A percentile compares a stretch with the other conserved stretches of the same genome.
phyloP scores from a whole-genome alignment of 2,113 vertebrate species.

The Thunnus thynnus region DNA sequence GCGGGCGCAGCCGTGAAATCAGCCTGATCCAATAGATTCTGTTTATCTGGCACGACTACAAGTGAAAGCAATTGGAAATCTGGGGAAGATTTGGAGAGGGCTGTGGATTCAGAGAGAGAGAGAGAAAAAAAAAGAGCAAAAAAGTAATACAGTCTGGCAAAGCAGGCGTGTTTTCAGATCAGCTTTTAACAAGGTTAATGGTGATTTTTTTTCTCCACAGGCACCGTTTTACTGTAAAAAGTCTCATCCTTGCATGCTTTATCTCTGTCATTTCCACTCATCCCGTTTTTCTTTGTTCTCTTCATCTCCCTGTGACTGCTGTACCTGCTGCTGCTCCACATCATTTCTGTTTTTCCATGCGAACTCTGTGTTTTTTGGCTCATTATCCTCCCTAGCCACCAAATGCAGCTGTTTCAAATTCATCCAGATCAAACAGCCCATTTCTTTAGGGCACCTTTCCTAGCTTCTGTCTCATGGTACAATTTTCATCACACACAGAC shows the following conservation, averaged over 20 bases:
- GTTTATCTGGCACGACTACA: constrained; percentile 85
- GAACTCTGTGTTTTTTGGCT: constrained; percentile 50
- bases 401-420: constrained; percentile 70
- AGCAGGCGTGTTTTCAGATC: constrained; percentile 75
- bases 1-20: constrained; percentile 84
- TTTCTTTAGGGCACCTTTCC: constrained; percentile 49
- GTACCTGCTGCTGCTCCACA: constrained; percentile 55
- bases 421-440: constrained; percentile 53
- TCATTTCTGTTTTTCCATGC: constrained; percentile 51
- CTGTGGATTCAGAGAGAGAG: constrained; percentile 76
- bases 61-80: constrained; percentile 84
- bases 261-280: constrained; percentile 41
- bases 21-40: constrained; percentile 87
- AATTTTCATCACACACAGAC: constrained; percentile 15
- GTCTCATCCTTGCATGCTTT: constrained; percentile 26
- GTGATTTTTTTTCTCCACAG: constrained; percentile 76
- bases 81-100: constrained; percentile 85
- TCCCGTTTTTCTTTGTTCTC: constrained; percentile 39
- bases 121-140: constrained; percentile 61
- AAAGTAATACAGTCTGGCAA: constrained; percentile 83
- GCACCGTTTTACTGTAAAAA: constrained; percentile 69
- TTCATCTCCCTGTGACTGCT: constrained; percentile 30
- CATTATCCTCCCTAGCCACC: constrained; percentile 56
- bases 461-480: constrained; percentile 26
- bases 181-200: constrained; percentile 81